A percentile compares a stretch with the other conserved stretches of the same genome.
phyloP scores from a whole-genome alignment of 2,888 invertebrate species.

The Criorhina ranunculi region DNA sequence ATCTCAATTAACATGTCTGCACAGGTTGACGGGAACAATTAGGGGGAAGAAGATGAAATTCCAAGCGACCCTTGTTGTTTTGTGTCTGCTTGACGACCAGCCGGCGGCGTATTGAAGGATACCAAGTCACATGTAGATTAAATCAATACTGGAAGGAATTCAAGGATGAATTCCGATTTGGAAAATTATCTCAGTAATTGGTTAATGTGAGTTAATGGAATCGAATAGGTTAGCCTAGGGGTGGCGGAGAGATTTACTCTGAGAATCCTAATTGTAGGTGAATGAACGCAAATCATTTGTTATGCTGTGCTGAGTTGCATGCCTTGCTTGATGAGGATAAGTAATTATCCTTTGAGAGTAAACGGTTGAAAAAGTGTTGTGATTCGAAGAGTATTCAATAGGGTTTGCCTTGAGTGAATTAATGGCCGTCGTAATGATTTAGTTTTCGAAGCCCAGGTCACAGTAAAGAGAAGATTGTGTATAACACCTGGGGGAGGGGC shows the following conservation, averaged over 20 bases:
- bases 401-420: too few relatives aligned
- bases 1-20: constrained; percentile 74
- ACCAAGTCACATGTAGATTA: constrained; percentile 54
- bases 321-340: constrained; percentile 19
- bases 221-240: constrained; percentile 54
- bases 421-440: too few relatives aligned
- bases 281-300: constrained; percentile 26
- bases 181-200: constrained; percentile 75
- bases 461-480: too few relatives aligned
- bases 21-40: background rate
- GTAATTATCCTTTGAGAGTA: constrained; percentile 19
- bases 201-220: constrained; percentile 75
- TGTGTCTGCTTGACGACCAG: background rate
- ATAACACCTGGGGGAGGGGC: too few relatives aligned
- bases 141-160: constrained; percentile 65
- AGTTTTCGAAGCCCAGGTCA: too few relatives aligned
- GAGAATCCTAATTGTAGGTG: constrained; percentile 50
- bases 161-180: constrained; percentile 69
- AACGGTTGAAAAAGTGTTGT: background rate
- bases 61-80: constrained; percentile 6
- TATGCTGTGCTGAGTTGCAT: background rate
- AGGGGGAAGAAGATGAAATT: background rate
- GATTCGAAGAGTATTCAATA: background rate
- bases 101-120: constrained; percentile 11
- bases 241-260: constrained; percentile 15